phyloP scores from a whole-genome alignment of 2,888 invertebrate species.

The Leptothorax acervorum region DNA sequence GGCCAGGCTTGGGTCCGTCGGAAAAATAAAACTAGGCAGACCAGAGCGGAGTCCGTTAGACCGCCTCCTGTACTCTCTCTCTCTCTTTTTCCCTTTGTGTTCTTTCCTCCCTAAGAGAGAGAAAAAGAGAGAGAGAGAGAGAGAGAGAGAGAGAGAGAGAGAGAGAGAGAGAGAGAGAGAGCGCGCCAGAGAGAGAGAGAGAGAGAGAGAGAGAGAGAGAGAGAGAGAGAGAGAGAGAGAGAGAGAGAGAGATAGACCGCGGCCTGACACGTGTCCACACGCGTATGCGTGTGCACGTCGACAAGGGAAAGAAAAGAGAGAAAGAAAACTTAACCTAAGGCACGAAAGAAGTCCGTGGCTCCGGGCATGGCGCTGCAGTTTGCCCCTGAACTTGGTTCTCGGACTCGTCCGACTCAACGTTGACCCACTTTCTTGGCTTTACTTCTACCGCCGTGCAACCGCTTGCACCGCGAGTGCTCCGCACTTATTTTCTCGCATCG shows the following conservation, averaged over 20 bases:
- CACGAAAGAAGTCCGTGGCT: conserved; percentile 70
- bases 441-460: conserved; percentile 61
- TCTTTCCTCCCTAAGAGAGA: conserved; percentile 19
- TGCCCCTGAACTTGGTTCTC: conserved; percentile 85
- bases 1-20: conserved; percentile 69
- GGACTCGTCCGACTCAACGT: conserved; percentile 79
- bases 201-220: conserved; percentile 8
- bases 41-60: conserved; percentile 77
- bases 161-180: conserved; percentile 52
- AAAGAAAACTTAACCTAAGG: conserved; percentile 77
- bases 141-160: conserved; percentile 66
- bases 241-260: conserved; percentile 62
- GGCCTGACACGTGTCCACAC: neutral
- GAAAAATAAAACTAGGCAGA: conserved; percentile 78
- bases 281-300: neutral
- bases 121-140: conserved; percentile 30
- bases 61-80: conserved; percentile 64
- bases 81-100: conserved; percentile 36
- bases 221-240: neutral
- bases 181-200: conserved; percentile 16
- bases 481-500: conserved; percentile 60
- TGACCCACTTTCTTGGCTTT: conserved; percentile 81
- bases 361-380: conserved; percentile 73
- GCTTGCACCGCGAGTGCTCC: conserved; percentile 32
- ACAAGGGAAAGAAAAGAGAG: conserved; percentile 39